Evolutionary conservation across 2,797 vertebrate genomes (phyloP).

Genomic region (Florisuga fusca): DNA sequence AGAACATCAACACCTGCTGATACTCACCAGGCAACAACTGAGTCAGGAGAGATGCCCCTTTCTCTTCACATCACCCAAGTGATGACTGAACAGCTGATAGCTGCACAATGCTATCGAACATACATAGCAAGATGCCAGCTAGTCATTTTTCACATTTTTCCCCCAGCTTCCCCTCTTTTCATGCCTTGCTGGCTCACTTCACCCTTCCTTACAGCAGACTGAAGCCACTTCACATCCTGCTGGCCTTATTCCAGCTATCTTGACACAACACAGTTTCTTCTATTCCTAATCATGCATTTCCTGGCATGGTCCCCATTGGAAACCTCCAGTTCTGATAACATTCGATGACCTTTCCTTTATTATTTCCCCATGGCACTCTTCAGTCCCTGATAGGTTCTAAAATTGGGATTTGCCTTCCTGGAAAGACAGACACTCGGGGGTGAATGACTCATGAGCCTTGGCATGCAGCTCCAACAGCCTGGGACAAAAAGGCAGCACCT

Average conservation of each 20-base stretch:
- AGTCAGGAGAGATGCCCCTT: background rate
- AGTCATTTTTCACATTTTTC: background rate
- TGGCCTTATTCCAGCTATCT: conserved; percentile 14
- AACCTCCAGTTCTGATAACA: conserved; percentile 55
- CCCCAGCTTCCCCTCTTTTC: background rate
- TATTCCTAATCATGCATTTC: conserved; percentile 2
- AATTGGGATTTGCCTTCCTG: conserved; percentile 67
- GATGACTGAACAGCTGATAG: background rate
- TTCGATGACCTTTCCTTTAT: conserved; percentile 43
- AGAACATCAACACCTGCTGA: fast-evolving
- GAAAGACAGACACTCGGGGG: conserved; percentile 46
- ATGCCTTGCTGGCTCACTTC: background rate
- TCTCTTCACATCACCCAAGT: background rate
- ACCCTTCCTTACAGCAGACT: background rate
- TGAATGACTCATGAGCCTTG: conserved; percentile 55
- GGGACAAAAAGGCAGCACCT: conserved; percentile 39
- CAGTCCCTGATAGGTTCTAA: background rate
- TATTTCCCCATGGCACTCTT: background rate
- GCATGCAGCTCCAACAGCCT: conserved; percentile 29
- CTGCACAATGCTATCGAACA: background rate
- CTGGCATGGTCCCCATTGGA: conserved; percentile 21
- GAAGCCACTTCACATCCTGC: conserved; percentile 5
- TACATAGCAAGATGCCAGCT: background rate
- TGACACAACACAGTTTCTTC: conserved; percentile 40
- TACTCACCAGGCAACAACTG: background rate